Evolutionary conservation across 2,797 vertebrate genomes (phyloP).

Genomic region (Pygocentrus nattereri): DNA sequence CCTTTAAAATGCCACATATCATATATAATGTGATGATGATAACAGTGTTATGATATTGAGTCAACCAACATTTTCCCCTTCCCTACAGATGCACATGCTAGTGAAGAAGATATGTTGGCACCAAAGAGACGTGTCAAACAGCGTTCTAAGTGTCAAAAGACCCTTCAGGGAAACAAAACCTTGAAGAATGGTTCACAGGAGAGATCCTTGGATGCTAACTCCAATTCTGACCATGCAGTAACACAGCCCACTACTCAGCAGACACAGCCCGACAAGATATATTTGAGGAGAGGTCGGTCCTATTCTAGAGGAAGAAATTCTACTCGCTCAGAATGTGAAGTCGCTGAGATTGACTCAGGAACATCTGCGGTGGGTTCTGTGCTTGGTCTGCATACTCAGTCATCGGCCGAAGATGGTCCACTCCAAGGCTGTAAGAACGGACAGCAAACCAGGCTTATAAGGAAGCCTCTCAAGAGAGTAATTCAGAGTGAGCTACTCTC

Average conservation of each 20-base stretch:
- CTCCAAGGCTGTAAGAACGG: not conserved
- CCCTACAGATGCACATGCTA: constrained; percentile 24
- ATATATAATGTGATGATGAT: no score
- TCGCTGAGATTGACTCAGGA: not conserved
- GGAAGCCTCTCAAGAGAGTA: constrained; percentile 6
- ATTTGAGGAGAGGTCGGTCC: constrained; percentile 32
- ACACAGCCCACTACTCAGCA: constrained; percentile 10
- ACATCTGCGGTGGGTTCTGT: not conserved
- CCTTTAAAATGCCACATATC: not conserved
- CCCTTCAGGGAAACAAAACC: not conserved
- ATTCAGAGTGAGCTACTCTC: not conserved
- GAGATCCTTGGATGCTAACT: not conserved
- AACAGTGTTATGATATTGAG: not conserved
- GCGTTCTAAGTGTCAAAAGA: constrained; percentile 19
- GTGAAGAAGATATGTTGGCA: constrained; percentile 43
- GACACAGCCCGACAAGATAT: constrained; percentile 26
- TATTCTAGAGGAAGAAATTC: constrained; percentile 23
- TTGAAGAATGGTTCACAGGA: constrained; percentile 22
- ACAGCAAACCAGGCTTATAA: not conserved
- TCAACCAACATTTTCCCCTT: not conserved
- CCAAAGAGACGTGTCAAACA: constrained; percentile 43
- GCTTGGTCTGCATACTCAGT: not conserved
- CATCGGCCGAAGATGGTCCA: not conserved
- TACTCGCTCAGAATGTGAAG: constrained; percentile 1
- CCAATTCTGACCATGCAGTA: not conserved